Evolutionary conservation across 2,113 vertebrate species (phyloP).

Genomic region (Lophura nycthemera): DNA sequence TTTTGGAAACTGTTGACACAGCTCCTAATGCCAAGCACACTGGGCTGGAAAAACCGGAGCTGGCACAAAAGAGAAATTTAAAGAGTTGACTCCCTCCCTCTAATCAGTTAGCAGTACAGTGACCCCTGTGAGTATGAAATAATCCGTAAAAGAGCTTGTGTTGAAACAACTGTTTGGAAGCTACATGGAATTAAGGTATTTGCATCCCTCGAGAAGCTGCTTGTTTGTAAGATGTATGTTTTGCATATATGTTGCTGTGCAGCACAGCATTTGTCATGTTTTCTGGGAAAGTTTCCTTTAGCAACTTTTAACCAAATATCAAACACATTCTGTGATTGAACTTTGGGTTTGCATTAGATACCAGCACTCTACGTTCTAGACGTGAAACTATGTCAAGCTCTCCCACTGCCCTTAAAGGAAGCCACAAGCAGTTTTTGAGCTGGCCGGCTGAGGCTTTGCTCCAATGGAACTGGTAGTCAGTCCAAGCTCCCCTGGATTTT

Average conservation of each 20-base stretch:
- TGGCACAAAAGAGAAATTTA: background rate
- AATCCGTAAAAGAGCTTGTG: background rate
- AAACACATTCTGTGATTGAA: background rate
- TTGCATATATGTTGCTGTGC: background rate
- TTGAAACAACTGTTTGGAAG: conserved; percentile 17
- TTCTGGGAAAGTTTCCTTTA: background rate
- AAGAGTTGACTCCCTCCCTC: background rate
- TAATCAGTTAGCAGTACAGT: background rate
- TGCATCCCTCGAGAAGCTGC: background rate
- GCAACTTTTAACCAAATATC: background rate
- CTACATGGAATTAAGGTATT: conserved; percentile 7
- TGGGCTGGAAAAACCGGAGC: conserved; percentile 10
- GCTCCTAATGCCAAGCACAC: background rate
- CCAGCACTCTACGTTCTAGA: conserved; percentile 43
- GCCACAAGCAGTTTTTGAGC: conserved; percentile 49
- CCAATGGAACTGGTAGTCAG: conserved; percentile 4
- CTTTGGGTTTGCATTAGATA: conserved; percentile 14
- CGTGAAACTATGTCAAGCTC: conserved; percentile 40
- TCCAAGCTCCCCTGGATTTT: background rate
- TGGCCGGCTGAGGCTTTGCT: background rate
- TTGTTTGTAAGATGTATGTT: background rate
- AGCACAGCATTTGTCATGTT: background rate
- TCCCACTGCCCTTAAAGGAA: conserved; percentile 52
- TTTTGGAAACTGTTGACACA: background rate
- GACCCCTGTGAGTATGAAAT: background rate